Evolutionary conservation across 2,113 vertebrate species (phyloP), one percentile per base, ranked within the genome.

Genomic region (Psilopsiagon aymara): DNA sequence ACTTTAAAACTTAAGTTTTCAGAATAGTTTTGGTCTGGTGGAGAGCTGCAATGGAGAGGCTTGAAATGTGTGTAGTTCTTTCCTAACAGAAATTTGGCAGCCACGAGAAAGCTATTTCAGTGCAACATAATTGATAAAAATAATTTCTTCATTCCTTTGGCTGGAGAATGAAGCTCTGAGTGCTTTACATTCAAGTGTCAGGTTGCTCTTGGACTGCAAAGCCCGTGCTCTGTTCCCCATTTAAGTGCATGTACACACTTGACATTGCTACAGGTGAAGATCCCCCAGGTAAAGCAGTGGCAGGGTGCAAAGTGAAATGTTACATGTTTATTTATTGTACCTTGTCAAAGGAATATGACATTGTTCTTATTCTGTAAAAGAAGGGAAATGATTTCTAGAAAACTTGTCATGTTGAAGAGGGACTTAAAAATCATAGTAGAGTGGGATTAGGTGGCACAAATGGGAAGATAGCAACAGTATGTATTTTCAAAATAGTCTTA

Each of bases 61-160:
- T 94, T 0, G 0, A 46, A 63, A 19, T 67, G 41, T 10, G 2
- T 43, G 27, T 52, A 12, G 15, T 75, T 86, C 68, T 78, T 92
- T 46, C 17, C 1, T 46, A 53, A n/a, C 31, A 57, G 71, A 80
- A 88, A 43, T 63, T 66, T 62, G 49, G 37, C 70, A 90, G 66
- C 52, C 5, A 3, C 2, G 1, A 52, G 62, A 25, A 89, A 55
- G 60, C 82, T 79, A 90, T 85, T 85, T 91, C 4, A 11, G 46
- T 17, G 35, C 49, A 76, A 64, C 89, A 51, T 21, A 86, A 67
- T 74, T 88, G 70, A 49, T 93, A 74, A 87, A 62, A 84, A 63
- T 62, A 82, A 80, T 85, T 62, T 82, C 33, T 87, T 87, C 51
- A 37, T 90, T 94, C 35, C 31, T 76, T 37, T 92, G 74, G 43